Conservation (phyloP, 2,888 invertebrate species). For the Malthinus flaveolus region DNA sequence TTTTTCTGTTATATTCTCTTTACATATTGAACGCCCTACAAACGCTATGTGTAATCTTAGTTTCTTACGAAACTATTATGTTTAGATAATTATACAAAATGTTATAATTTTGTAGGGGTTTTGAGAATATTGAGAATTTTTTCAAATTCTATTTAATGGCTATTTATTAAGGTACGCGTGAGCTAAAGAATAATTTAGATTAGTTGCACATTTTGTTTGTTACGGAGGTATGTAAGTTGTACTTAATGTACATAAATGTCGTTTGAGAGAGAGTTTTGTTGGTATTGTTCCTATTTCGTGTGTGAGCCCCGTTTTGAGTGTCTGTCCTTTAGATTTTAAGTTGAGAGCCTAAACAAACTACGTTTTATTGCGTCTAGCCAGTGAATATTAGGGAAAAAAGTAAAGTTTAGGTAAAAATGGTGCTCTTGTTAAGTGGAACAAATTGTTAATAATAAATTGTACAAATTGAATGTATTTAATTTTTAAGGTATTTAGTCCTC, state of each 20-base stretch:
- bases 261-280: constrained; percentile 8
- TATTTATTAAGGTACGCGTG: constrained; percentile 4
- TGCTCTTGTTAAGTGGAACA: constrained; percentile 20
- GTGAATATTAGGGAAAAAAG: constrained; percentile 8
- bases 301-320: neutral
- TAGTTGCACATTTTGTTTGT: neutral
- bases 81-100: constrained; percentile 36
- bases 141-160: neutral
- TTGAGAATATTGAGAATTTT: constrained; percentile 25
- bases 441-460: constrained; percentile 12
- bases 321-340: no score
- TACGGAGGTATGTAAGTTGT: constrained; percentile 1
- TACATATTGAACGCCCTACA: constrained; percentile 8
- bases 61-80: constrained; percentile 1
- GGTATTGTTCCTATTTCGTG: constrained; percentile 10
- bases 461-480: constrained; percentile 8
- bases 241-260: constrained; percentile 13
- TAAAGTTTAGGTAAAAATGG: constrained; percentile 17
- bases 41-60: neutral
- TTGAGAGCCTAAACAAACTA: no score
- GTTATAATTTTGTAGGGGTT: constrained; percentile 38
- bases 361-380: neutral
- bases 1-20: neutral
- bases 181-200: constrained; percentile 16
- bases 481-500: constrained; percentile 6